Evolutionary conservation across 2,797 vertebrate genomes (phyloP).

Genomic region (Argyrosomus regius): DNA sequence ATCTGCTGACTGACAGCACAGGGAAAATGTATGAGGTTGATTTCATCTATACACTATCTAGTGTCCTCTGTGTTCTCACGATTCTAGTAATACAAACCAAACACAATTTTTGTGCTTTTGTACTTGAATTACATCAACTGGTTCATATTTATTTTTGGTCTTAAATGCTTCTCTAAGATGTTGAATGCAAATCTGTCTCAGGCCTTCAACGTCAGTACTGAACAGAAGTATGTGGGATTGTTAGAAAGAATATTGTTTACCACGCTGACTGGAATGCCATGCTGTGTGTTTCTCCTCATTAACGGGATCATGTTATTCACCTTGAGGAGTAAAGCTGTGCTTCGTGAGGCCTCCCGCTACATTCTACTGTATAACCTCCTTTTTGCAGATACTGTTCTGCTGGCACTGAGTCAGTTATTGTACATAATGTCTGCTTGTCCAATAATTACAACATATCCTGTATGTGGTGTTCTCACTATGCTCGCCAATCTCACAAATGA

Average conservation of each 20-base stretch:
- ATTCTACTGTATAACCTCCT: constrained; percentile 68
- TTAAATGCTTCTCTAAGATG: background rate
- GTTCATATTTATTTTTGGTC: no score
- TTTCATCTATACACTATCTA: background rate
- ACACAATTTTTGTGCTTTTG: background rate
- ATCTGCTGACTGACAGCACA: background rate
- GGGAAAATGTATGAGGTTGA: background rate
- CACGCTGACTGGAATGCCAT: background rate
- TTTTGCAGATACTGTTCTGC: constrained; percentile 67
- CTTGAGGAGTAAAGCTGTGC: no score
- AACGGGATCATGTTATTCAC: no score
- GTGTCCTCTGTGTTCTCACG: background rate
- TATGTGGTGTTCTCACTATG: constrained; percentile 5
- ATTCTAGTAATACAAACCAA: no score
- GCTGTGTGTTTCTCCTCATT: no score
- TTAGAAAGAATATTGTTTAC: background rate
- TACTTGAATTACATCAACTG: background rate
- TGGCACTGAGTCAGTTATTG: constrained; percentile 41
- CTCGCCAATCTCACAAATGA: constrained; percentile 1
- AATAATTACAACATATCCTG: constrained; percentile 10
- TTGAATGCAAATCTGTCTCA: background rate
- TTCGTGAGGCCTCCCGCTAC: no score
- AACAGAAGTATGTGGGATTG: background rate
- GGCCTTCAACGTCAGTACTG: background rate
- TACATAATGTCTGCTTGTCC: constrained; percentile 14